A percentile compares a stretch with the other conserved stretches of the same genome.
These are phyloP conservation scores for Linyphia triangularis DNA, from an alignment of 2,888 invertebrate genomes.

Conservation along the genomic window DNA sequence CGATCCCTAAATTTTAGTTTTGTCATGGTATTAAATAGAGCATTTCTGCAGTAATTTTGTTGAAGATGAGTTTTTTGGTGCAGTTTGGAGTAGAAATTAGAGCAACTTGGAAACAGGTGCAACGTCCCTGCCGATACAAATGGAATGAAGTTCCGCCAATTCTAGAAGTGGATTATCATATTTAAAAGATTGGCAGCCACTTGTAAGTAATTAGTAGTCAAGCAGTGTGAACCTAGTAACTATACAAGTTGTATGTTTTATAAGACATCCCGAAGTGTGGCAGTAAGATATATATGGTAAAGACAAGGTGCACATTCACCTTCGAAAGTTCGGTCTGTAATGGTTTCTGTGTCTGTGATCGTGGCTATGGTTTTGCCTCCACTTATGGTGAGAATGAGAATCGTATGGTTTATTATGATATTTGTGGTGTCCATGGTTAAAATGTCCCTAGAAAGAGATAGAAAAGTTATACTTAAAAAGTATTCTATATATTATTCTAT, in stretches of 20 bases:
- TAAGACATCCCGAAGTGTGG: conserved; percentile 25
- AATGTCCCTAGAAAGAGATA: conserved; percentile 37
- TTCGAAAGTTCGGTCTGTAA: conserved; percentile 38
- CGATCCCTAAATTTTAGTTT: no score
- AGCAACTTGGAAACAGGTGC: no score
- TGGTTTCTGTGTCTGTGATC: conserved; percentile 38
- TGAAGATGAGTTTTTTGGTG: no score
- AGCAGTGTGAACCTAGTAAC: not conserved
- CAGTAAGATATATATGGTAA: conserved; percentile 17
- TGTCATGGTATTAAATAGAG: no score
- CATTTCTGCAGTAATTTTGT: no score
- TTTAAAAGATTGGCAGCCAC: not conserved
- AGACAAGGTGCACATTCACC: conserved; percentile 27
- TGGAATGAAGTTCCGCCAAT: no score
- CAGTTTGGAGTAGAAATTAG: no score
- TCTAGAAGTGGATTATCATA: no score
- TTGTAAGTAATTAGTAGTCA: no score
- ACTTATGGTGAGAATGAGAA: conserved; percentile 38
- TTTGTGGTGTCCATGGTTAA: conserved; percentile 17
- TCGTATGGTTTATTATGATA: conserved; percentile 46
- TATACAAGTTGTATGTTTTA: not conserved
- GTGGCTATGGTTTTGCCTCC: conserved; percentile 35
- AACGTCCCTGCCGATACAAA: no score
- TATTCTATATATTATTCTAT: no score
- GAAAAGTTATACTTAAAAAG: not conserved